These are phyloP conservation scores for Pseudorectes ferrugineus DNA, from an alignment of 2,113 vertebrate genomes.

Conservation along the genomic window DNA sequence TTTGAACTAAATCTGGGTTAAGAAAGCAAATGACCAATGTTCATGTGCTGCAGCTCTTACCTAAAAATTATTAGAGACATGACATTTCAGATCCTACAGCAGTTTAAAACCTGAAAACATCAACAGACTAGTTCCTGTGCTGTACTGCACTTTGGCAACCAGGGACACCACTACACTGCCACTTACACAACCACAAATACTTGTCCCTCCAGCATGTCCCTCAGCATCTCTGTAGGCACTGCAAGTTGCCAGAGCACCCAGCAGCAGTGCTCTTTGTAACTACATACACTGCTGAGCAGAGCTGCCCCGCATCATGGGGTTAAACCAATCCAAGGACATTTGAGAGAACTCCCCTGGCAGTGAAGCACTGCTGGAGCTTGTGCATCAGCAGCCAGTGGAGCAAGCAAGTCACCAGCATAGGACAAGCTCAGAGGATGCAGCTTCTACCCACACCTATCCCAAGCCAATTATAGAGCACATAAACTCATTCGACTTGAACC, in stretches of 20 bases:
- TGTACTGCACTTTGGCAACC: background rate
- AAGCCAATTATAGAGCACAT: background rate
- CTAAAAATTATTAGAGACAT: background rate
- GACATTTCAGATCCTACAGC: background rate
- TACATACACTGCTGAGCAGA: background rate
- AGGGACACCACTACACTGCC: background rate
- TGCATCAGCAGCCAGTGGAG: background rate
- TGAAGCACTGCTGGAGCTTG: background rate
- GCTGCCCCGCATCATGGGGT: background rate
- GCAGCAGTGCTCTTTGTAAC: background rate
- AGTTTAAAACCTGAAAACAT: background rate
- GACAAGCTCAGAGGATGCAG: background rate
- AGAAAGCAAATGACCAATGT: background rate
- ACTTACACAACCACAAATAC: background rate
- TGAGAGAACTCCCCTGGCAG: background rate
- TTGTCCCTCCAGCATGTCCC: background rate
- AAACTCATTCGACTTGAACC: background rate
- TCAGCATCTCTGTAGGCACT: background rate
- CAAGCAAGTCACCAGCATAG: fast-evolving
- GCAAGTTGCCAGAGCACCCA: background rate
- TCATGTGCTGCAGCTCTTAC: background rate
- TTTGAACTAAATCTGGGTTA: background rate
- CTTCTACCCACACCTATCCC: background rate
- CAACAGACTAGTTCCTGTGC: background rate
- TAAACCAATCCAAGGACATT: background rate